Percentiles rank a stretch among this genome's conserved stretches.
phyloP scores from a whole-genome alignment of 2,797 vertebrate species.

The Melanotaenia boesemani region DNA sequence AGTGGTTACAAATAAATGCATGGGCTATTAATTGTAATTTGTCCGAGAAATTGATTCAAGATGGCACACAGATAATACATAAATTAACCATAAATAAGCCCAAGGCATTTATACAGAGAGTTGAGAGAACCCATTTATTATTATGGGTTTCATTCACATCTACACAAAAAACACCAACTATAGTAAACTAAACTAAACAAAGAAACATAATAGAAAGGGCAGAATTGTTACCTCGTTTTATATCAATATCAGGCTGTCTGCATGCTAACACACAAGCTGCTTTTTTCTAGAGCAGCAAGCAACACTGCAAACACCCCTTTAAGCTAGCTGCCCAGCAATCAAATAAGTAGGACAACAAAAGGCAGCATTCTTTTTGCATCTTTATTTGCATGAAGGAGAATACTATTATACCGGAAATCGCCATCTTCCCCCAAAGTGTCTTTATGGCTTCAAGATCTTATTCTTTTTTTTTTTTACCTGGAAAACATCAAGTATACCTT shows the following conservation, averaged over 20 bases:
- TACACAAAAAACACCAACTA: not conserved
- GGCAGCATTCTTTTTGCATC: too few species aligned
- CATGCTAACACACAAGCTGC: constrained; percentile 4
- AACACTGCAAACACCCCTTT: not conserved
- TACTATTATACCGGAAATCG: too few species aligned
- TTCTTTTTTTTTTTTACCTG: too few species aligned
- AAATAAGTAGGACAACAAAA: too few species aligned
- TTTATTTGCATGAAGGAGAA: too few species aligned
- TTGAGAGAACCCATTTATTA: not conserved
- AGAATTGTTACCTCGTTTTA: constrained; percentile 17
- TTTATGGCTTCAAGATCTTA: too few species aligned
- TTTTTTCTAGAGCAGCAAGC: constrained; percentile 1
- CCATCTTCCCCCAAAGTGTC: too few species aligned
- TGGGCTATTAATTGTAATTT: constrained; percentile 5
- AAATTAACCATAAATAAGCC: constrained; percentile 16
- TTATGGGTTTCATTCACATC: constrained; percentile 17
- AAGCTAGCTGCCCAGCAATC: too few species aligned
- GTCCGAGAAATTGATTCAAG: constrained; percentile 16
- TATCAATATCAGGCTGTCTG: constrained; percentile 17
- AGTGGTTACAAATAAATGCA: constrained; percentile 17
- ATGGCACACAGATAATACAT: not conserved
- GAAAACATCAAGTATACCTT: too few species aligned
- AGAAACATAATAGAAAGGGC: constrained; percentile 8
- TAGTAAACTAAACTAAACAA: not conserved
- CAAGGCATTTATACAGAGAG: constrained; percentile 11